Evolutionary conservation across 2,888 invertebrate genomes (phyloP), one percentile per base, ranked within the genome.

Genomic region (Pseudococcus longispinus): DNA sequence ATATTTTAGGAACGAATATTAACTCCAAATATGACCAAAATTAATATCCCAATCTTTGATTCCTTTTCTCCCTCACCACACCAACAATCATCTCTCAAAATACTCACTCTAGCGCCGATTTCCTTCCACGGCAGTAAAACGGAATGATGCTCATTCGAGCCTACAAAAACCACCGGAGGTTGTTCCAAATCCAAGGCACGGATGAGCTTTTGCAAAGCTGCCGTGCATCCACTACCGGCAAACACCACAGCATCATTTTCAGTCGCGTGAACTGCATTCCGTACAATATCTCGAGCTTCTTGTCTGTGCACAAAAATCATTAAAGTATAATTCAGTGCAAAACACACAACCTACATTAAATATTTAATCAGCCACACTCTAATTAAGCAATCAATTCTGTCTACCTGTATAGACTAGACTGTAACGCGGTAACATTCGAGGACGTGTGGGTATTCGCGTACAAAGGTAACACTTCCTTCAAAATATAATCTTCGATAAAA

Each of bases 391-490:
- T 29, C 5, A 51, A 51, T 51, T 20, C 18, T 20, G 11, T 15
- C 91, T 92, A 96, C 95, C 96, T 94, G 92, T 95, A 97, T 88
- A 96, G 92, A 87, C 96, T 95, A 85, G 96, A 96, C 91, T 97
- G 97, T 85, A 96, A 93, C 26, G 97, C 96, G 23, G 96, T 96
- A 89, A 96, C 94, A 55, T 95, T 94, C 46, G 95, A 94, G 6
- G 96, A 96, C 1, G 96, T 94, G 90, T 95, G 94, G 6, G 95
- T 95, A 89, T 96, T 96, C 20, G 96, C 97, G 90, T 97, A 96
- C 85, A 94, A 94, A 9, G 96, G 95, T 88, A 97, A 91, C 18
- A 97, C 96, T 90, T 96, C 94, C 87, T 93, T 92, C 18, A 93
- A 91, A 87, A 97, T 93, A 91, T 95, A 96, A 89, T 96, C 96